These are phyloP conservation scores for Criorhina ranunculi DNA, from an alignment of 2,888 invertebrate species.

Conservation along the genomic window DNA sequence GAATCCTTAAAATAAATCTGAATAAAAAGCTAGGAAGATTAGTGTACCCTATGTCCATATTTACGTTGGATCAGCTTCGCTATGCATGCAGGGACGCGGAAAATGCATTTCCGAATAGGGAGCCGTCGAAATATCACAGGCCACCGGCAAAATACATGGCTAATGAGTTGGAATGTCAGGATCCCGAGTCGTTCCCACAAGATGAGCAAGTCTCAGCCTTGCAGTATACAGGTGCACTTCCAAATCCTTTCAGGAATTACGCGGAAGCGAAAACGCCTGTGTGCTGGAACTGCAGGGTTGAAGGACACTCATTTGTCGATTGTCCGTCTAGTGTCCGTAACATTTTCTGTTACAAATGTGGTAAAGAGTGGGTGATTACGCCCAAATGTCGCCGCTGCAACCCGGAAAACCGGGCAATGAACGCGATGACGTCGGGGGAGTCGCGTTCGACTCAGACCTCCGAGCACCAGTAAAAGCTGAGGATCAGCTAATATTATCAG, in stretches of 20 bases:
- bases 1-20: neutral
- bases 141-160: no score
- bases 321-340: neutral
- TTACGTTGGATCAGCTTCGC: neutral
- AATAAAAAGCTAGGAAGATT: neutral
- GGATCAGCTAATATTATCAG: no score
- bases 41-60: conserved; percentile 3
- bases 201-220: neutral
- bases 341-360: neutral
- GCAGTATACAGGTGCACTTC: neutral
- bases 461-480: no score
- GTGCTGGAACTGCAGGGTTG: conserved; percentile 4
- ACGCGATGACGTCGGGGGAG: conserved; percentile 10
- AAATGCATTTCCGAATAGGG: neutral
- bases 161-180: neutral
- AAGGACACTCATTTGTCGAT: neutral
- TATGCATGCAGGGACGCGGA: conserved; percentile 11
- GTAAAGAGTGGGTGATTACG: neutral
- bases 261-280: neutral
- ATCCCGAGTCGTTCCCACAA: neutral
- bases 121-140: neutral
- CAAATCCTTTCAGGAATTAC: neutral
- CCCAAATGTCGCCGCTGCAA: conserved; percentile 6
- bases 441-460: conserved; percentile 15
- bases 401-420: conserved; percentile 12